Conservation (phyloP, 2,797 vertebrate genomes). For the Coluber constrictor region DNA sequence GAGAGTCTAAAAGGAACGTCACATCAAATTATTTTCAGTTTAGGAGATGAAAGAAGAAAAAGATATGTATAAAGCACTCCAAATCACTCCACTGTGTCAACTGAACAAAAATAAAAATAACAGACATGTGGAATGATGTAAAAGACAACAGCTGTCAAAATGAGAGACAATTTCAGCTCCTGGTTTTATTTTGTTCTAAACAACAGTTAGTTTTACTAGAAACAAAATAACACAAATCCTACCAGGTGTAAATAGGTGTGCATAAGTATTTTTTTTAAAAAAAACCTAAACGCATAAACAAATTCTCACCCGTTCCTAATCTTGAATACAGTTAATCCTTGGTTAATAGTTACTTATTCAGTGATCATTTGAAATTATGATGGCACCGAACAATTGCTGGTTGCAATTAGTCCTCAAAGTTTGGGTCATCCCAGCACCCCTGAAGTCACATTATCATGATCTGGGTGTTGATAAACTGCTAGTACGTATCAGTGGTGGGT, state of each 20-base stretch:
- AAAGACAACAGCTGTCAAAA: background rate
- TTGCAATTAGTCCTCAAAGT: background rate
- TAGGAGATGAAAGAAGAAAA: constrained; percentile 20
- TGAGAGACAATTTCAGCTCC: background rate
- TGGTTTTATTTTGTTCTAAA: background rate
- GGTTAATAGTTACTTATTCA: background rate
- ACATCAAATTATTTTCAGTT: constrained; percentile 3
- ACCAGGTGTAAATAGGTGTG: background rate
- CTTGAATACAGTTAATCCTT: background rate
- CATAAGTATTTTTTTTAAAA: background rate
- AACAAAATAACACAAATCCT: background rate
- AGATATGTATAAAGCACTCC: constrained; percentile 19
- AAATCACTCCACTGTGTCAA: constrained; percentile 37
- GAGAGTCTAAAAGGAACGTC: background rate
- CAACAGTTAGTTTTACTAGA: background rate
- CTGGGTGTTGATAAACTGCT: background rate
- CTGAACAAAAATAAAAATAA: background rate
- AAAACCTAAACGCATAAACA: background rate
- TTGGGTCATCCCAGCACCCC: background rate
- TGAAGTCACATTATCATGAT: background rate
- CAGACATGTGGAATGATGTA: background rate
- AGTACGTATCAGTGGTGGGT: too few species aligned
- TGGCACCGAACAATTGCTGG: background rate
- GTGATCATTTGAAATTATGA: background rate
- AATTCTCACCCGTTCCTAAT: background rate